These are phyloP conservation scores for Drosophila fulvimacula DNA, from an alignment of 2,888 invertebrate genomes.

Conservation along the genomic window DNA sequence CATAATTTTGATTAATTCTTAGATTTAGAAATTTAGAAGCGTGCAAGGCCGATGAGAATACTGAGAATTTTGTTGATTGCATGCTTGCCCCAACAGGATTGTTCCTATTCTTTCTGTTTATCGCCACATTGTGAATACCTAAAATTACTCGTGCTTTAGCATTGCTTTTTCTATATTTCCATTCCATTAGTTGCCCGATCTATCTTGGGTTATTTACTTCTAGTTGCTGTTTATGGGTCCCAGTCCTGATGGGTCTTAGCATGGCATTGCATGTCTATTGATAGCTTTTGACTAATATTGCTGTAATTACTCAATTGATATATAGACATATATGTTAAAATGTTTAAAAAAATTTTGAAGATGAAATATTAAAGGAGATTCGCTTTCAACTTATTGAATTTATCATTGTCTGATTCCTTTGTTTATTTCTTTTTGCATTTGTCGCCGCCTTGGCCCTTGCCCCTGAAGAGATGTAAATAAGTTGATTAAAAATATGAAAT, in stretches of 20 bases:
- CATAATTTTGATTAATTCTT: constrained; percentile 11
- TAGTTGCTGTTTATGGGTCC: neutral
- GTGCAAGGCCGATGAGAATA: neutral
- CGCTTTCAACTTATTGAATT: constrained; percentile 9
- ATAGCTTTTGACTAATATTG: no score
- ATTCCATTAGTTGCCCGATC: neutral
- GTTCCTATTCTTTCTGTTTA: neutral
- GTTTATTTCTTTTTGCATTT: constrained; percentile 14
- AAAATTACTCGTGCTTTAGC: neutral
- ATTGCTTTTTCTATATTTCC: neutral
- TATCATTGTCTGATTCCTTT: neutral
- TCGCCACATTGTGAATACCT: neutral
- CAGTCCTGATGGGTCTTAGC: no score
- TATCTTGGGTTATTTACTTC: neutral
- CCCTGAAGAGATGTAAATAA: constrained; percentile 20
- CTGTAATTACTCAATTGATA: no score
- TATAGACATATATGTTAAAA: no score
- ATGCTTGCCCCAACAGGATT: neutral
- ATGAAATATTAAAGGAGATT: neutral
- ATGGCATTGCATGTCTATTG: no score
- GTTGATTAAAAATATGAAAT: constrained; percentile 3
- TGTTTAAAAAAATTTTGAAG: neutral
- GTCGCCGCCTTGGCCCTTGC: neutral
- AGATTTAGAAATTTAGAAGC: neutral
- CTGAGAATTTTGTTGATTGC: neutral